phyloP scores from a whole-genome alignment of 2,797 vertebrate genomes.

The Mormyrops boulengeri region DNA sequence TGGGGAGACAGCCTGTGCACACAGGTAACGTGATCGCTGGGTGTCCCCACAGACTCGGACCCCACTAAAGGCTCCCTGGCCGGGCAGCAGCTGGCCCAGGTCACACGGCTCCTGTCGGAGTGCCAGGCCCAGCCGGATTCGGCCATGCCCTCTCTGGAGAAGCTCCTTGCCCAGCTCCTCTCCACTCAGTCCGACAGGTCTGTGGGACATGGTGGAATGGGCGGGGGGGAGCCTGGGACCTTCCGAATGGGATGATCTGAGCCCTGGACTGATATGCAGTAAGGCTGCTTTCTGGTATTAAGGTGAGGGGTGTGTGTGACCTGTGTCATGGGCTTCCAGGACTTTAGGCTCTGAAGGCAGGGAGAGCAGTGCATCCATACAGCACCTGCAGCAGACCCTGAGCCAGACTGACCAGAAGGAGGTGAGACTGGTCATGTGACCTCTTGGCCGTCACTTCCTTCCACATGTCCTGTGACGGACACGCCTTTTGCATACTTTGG shows the following conservation, averaged over 20 bases:
- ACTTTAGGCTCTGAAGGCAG: not conserved
- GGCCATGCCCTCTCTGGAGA: conserved; percentile 9
- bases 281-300: not conserved
- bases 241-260: not conserved
- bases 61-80: not conserved
- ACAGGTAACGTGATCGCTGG: too few relatives aligned
- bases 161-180: conserved; percentile 9
- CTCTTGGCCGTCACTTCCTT: not conserved
- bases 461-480: not conserved
- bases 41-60: not conserved
- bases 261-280: not conserved
- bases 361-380: not conserved
- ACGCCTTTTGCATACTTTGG: not conserved
- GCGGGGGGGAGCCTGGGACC: not conserved
- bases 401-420: conserved; percentile 4
- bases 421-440: not conserved
- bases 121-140: not conserved
- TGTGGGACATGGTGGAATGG: not conserved
- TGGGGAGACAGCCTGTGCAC: not conserved
- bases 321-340: not conserved
- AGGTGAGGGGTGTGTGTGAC: not conserved
- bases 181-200: conserved; percentile 6
- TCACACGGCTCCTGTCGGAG: not conserved
- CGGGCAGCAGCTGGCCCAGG: conserved; percentile 6
- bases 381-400: conserved; percentile 6